phyloP scores from a whole-genome alignment of 2,797 vertebrate genomes.

The Micromesistius poutassou region DNA sequence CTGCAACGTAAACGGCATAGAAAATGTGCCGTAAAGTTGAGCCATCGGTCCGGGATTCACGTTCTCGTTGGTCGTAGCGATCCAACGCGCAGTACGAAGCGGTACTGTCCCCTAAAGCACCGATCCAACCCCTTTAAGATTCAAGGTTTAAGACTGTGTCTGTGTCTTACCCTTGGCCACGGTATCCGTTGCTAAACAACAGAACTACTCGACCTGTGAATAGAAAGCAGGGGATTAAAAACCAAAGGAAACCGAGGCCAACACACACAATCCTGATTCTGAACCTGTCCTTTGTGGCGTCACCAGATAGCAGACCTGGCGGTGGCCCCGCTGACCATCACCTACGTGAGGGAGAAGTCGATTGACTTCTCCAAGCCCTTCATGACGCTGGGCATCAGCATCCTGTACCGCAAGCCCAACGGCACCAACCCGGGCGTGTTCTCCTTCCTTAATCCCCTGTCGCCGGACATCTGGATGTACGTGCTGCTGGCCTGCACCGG shows the following conservation, averaged over 20 bases:
- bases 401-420: constrained; percentile 95
- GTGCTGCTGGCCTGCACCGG: constrained; percentile 94
- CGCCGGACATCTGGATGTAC: constrained; percentile 99
- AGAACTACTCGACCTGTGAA: no score
- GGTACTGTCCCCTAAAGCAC: no score
- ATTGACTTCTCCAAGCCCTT: constrained; percentile 99
- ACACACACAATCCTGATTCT: constrained; percentile 69
- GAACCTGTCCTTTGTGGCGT: no score
- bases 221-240: neutral
- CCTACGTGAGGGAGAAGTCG: constrained; percentile 95
- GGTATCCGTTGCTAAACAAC: no score
- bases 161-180: neutral
- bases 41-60: no score
- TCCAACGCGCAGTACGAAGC: no score
- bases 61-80: no score
- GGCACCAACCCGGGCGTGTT: constrained; percentile 97
- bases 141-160: neutral
- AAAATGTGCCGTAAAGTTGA: no score
- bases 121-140: no score
- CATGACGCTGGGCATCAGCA: constrained; percentile 97
- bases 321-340: constrained; percentile 95
- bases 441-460: constrained; percentile 95
- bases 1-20: no score
- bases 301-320: constrained; percentile 79
- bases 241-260: neutral